Evolutionary conservation across 2,888 invertebrate species (phyloP).

Genomic region (Ptychoptera contaminata): DNA sequence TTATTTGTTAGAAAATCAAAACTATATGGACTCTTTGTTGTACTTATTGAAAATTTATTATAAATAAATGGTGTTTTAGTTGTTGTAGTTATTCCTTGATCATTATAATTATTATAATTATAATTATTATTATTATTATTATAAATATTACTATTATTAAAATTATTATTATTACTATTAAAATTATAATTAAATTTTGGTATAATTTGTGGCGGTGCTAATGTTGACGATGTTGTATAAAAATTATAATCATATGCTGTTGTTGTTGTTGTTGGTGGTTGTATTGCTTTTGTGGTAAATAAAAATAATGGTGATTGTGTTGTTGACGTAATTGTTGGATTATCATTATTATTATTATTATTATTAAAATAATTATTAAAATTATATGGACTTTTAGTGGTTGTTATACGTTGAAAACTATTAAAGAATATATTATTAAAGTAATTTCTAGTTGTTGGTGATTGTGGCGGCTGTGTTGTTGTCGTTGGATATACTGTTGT

Average conservation of each 20-base stretch:
- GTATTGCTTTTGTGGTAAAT: slow-evolving; percentile 22
- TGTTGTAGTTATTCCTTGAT: slow-evolving; percentile 7
- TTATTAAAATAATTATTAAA: not conserved
- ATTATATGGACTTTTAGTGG: not conserved
- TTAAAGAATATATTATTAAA: slow-evolving; percentile 6
- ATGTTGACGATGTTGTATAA: not conserved
- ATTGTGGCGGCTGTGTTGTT: slow-evolving; percentile 12
- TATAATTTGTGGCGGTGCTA: not conserved
- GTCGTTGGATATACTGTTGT: slow-evolving; percentile 9
- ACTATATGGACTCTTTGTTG: not conserved
- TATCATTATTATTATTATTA: not conserved
- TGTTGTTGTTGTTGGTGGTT: slow-evolving; percentile 1
- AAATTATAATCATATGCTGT: not conserved
- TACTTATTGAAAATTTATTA: not conserved
- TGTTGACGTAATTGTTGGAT: slow-evolving; percentile 11
- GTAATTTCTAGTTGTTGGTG: slow-evolving; percentile 8
- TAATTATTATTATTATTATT: slow-evolving; percentile 12
- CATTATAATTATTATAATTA: slow-evolving; percentile 12
- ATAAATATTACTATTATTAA: slow-evolving; percentile 11
- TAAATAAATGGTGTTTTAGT: not conserved
- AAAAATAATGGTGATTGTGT: slow-evolving; percentile 4
- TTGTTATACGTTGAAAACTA: slow-evolving; percentile 3
- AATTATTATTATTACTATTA: not conserved
- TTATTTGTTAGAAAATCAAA: too few species aligned
- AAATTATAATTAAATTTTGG: not conserved